phyloP scores from a whole-genome alignment of 2,888 invertebrate genomes.

The Melangyna quadrimaculata region DNA sequence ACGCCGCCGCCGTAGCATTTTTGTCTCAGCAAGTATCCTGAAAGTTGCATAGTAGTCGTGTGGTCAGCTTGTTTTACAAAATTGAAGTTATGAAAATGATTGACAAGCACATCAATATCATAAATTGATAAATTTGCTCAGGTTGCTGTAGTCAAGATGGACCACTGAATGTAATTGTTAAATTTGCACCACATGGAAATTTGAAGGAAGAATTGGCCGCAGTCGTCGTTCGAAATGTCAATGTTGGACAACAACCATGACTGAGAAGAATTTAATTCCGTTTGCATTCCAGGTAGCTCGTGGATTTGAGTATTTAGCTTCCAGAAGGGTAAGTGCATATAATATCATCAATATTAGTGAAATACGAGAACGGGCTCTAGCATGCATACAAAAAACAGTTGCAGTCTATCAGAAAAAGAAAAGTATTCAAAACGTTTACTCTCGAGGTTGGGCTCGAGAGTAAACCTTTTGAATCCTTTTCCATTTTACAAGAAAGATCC shows the following conservation, averaged over 20 bases:
- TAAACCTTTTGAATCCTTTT: no score
- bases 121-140: slow-evolving; percentile 97
- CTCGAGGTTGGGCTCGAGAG: no score
- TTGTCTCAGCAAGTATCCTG: slow-evolving; percentile 84
- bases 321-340: slow-evolving; percentile 92
- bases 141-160: slow-evolving; percentile 98
- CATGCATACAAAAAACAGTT: no score
- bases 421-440: no score
- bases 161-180: slow-evolving; percentile 92
- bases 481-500: no score
- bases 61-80: slow-evolving; percentile 97
- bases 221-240: slow-evolving; percentile 87
- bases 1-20: no score
- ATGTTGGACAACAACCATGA: slow-evolving; percentile 82
- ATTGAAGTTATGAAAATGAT: slow-evolving; percentile 99
- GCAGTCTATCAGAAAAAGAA: no score
- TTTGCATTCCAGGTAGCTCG: slow-evolving; percentile 98
- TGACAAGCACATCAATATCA: slow-evolving; percentile 97
- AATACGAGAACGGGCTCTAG: no score
- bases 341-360: no score
- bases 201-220: slow-evolving; percentile 93
- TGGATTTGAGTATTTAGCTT: slow-evolving; percentile 99
- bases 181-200: slow-evolving; percentile 95
- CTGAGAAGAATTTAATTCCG: slow-evolving; percentile 96
- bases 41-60: slow-evolving; percentile 93